These are phyloP conservation scores for Brachionus angularis DNA, from an alignment of 1,140 invertebrate species.

Conservation along the genomic window DNA sequence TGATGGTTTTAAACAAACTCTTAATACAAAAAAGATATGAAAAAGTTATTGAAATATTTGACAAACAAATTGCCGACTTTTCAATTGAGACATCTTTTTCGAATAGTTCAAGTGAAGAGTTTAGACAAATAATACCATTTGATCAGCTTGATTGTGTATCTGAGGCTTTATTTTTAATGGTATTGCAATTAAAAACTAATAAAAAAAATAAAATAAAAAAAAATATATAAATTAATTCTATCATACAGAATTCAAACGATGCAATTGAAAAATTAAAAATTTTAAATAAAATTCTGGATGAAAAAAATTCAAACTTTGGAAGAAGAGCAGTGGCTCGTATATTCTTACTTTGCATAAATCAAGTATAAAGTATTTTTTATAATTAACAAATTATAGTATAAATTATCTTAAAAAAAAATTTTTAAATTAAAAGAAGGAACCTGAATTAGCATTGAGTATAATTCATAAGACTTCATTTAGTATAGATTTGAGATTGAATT, in stretches of 20 bases:
- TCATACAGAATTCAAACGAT: not conserved
- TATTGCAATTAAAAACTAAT: not conserved
- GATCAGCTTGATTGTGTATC: slow-evolving; percentile 35
- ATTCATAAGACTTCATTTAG: slow-evolving; percentile 1
- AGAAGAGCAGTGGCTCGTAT: not conserved
- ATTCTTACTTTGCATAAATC: slow-evolving; percentile 15
- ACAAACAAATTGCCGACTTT: slow-evolving; percentile 1
- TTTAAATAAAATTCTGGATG: slow-evolving; percentile 5
- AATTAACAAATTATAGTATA: not conserved
- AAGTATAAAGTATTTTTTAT: not conserved
- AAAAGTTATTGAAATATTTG: slow-evolving; percentile 1
- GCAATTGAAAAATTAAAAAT: slow-evolving; percentile 4
- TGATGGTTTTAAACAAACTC: slow-evolving; percentile 31
- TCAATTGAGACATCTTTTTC: slow-evolving; percentile 20
- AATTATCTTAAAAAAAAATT: not conserved
- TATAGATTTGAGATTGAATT: slow-evolving; percentile 9
- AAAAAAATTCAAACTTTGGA: slow-evolving; percentile 23
- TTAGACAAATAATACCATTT: slow-evolving; percentile 32
- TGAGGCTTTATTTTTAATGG: slow-evolving; percentile 3
- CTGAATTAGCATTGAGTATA: not conserved
- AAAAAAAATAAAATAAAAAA: too few species aligned
- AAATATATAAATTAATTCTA: not conserved
- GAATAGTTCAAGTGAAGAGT: not conserved
- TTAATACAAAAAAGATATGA: slow-evolving; percentile 5
- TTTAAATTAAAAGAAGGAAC: slow-evolving; percentile 5